Evolutionary conservation across 2,797 vertebrate genomes (phyloP).

Genomic region (Smutsia temminckii): DNA sequence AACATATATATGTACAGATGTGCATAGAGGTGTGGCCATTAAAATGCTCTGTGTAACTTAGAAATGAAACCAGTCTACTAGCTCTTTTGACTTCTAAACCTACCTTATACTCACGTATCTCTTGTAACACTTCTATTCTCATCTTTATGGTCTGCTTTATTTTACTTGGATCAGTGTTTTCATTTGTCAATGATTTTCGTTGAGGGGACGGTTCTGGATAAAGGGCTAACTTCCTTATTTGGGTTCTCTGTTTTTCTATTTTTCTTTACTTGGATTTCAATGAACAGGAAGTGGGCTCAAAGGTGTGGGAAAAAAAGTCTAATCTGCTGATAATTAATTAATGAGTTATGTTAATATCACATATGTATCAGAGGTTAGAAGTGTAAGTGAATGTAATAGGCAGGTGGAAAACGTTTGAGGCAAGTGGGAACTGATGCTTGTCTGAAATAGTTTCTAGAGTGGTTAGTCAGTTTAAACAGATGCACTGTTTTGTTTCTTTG

Average conservation of each 20-base stretch:
- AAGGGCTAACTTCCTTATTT: background rate
- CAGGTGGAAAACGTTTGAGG: background rate
- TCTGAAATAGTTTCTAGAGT: background rate
- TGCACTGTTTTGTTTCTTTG: background rate
- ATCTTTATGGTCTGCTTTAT: background rate
- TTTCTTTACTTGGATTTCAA: background rate
- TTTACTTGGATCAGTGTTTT: background rate
- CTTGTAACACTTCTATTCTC: background rate
- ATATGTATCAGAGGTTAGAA: background rate
- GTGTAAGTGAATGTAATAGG: background rate
- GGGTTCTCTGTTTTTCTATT: background rate
- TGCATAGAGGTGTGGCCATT: background rate
- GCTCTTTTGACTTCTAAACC: background rate
- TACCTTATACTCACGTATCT: background rate
- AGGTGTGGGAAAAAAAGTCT: background rate
- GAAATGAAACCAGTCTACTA: background rate
- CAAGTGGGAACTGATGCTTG: background rate
- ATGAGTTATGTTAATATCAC: background rate
- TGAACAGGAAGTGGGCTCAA: background rate
- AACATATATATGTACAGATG: fast-evolving
- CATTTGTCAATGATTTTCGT: background rate
- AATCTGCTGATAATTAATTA: background rate
- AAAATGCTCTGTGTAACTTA: background rate
- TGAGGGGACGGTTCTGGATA: background rate
- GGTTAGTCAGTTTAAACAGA: background rate